A percentile compares a stretch with the other conserved stretches of the same genome.
Evolutionary conservation across 2,113 vertebrate species (phyloP).

Genomic region (Euleptes europaea): DNA sequence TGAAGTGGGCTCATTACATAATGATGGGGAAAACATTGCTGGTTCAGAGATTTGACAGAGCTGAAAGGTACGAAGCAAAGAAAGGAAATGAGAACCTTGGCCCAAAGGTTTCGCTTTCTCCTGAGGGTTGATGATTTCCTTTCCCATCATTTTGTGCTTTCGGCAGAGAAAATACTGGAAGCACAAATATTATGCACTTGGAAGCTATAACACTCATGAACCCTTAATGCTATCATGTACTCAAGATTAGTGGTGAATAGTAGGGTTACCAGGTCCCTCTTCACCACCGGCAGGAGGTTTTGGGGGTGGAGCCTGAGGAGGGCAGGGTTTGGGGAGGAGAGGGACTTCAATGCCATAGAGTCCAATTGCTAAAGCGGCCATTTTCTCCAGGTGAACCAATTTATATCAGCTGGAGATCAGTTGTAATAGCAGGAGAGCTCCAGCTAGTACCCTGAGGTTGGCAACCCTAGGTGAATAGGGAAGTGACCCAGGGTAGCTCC

Average conservation of each 20-base stretch:
- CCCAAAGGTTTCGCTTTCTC: background rate
- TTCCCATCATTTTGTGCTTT: background rate
- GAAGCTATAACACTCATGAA: background rate
- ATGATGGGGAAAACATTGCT: conserved; percentile 32
- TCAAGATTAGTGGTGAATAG: background rate
- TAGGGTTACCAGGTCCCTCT: no score
- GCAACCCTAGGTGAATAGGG: no score
- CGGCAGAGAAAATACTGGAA: background rate
- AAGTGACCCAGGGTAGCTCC: no score
- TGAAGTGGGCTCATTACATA: conserved; percentile 46
- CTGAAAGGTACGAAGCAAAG: conserved; percentile 22
- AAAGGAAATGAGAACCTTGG: background rate
- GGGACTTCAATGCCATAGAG: no score
- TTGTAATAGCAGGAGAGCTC: no score
- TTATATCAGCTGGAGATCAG: no score
- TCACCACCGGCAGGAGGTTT: no score
- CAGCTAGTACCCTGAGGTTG: no score
- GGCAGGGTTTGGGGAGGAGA: no score
- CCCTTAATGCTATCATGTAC: background rate
- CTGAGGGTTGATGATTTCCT: background rate
- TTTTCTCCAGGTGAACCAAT: no score
- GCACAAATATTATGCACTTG: background rate
- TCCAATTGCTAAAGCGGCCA: no score
- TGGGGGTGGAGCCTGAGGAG: no score
- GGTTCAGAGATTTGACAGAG: conserved; percentile 30